Evolutionary conservation across 2,797 vertebrate species (phyloP), one percentile per base, ranked within the genome.

Genomic region (Ctenochaetus hawaiiensis): DNA sequence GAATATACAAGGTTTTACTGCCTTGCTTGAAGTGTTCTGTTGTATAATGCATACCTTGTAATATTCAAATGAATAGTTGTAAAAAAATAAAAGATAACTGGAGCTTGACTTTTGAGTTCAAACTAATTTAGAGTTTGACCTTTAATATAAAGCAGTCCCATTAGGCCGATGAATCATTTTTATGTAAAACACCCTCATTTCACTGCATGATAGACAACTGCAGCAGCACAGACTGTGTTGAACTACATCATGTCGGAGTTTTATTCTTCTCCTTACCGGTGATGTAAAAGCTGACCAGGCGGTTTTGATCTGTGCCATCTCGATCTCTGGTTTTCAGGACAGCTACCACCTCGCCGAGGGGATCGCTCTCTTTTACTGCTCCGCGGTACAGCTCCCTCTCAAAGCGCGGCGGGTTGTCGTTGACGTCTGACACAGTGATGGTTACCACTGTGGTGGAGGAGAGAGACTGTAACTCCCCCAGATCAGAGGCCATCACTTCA

Each of bases 351-450:
- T 97, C 97, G 0, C 97, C 97, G 0, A 96, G 94, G 9, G 96
- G 96, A 66, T 98, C 97, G 53, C 96, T 97, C 87, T 99, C 98
- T 77, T 94, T 96, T 56, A 99, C 96, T 0, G 97, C 97, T 2
- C 97, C 98, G 75, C 97, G 96, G 85, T 99, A 99, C 59, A 96
- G 94, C 86, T 96, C 96, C 14, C 96, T 95, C 62, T 97, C 96
- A 69, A 99, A 99, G 22, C 89, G 92, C 0, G 98, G 98, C 0
- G 98, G 97, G 78, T 96, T 99, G 87, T 99, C 98, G 11, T 99
- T 99, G 52, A 98, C 93, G 0, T 99, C 98, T 0, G 96, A 96
- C 80, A 99, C 96, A 0, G 95, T 93, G 37, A 99, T 95, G 23
- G 96, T 97, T 37, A 99, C 96, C 5, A 96, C 81, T 1, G 96